phyloP scores from a whole-genome alignment of 2,113 vertebrate species.

The Trichechus manatus region DNA sequence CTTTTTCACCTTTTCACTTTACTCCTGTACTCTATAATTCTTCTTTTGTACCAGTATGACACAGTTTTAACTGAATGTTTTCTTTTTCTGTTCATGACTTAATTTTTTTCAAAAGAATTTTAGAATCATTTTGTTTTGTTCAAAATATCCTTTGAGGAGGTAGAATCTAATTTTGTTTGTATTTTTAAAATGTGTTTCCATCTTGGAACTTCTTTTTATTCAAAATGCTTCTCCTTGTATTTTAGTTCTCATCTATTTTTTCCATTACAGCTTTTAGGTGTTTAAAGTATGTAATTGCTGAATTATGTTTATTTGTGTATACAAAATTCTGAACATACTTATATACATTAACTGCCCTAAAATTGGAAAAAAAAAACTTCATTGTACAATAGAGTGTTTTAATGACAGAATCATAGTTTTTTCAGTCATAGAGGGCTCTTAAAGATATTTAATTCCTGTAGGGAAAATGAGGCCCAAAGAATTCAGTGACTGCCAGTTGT shows the following conservation, averaged over 20 bases:
- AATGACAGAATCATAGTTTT: background rate
- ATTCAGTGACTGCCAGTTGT: background rate
- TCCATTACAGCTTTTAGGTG: background rate
- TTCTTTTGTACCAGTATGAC: background rate
- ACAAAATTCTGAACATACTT: background rate
- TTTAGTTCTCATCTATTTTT: slow-evolving; percentile 3
- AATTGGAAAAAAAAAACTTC: background rate
- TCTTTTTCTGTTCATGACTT: background rate
- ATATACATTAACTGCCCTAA: background rate
- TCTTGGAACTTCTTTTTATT: background rate
- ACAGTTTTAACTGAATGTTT: background rate
- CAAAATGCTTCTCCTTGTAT: background rate
- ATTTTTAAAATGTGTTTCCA: slow-evolving; percentile 19
- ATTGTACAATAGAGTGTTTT: background rate
- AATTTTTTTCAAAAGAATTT: slow-evolving; percentile 10
- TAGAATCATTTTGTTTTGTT: background rate
- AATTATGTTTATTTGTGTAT: slow-evolving; percentile 29
- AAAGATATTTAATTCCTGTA: background rate
- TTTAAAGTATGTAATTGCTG: slow-evolving; percentile 2
- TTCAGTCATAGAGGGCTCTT: background rate
- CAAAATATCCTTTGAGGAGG: background rate
- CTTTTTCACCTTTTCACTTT: background rate
- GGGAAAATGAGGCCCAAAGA: background rate
- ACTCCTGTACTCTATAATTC: background rate
- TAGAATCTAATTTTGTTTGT: slow-evolving; percentile 33